These are phyloP conservation scores for Conus betulinus DNA, from an alignment of 1,140 invertebrate species.

Conservation along the genomic window DNA sequence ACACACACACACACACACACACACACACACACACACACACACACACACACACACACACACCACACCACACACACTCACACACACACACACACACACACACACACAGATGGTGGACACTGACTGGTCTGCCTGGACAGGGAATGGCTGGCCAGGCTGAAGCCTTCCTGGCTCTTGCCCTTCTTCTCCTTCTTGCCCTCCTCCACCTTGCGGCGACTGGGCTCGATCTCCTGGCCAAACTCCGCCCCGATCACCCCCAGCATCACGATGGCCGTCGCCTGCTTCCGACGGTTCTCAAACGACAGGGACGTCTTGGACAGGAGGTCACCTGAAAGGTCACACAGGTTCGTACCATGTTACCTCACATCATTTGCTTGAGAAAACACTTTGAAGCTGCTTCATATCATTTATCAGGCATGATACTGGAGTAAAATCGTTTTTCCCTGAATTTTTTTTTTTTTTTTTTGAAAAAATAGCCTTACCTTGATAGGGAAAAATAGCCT, in stretches of 20 bases:
- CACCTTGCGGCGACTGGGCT: constrained; percentile 62
- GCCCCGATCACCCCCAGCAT: constrained; percentile 97
- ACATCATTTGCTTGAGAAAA: not conserved
- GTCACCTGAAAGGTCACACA: constrained; percentile 53
- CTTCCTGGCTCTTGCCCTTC: constrained; percentile 80
- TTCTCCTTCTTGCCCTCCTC: constrained; percentile 61
- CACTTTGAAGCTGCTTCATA: no score
- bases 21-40: no score
- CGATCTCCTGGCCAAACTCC: constrained; percentile 93
- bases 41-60: no score
- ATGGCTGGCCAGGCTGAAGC: constrained; percentile 93
- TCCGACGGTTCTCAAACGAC: constrained; percentile 86
- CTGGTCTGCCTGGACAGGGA: constrained; percentile 93
- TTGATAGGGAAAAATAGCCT: no score
- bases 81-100: no score
- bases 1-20: no score
- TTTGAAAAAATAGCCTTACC: no score
- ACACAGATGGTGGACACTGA: constrained; percentile 62
- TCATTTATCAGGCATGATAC: no score
- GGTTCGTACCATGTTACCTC: not conserved
- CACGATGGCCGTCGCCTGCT: constrained; percentile 98
- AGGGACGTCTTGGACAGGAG: constrained; percentile 62
- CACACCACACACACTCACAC: no score
- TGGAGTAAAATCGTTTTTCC: no score
- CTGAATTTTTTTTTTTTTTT: no score